Evolutionary conservation across 2,113 vertebrate genomes (phyloP).

Genomic region (Leptocoma aspasia): DNA sequence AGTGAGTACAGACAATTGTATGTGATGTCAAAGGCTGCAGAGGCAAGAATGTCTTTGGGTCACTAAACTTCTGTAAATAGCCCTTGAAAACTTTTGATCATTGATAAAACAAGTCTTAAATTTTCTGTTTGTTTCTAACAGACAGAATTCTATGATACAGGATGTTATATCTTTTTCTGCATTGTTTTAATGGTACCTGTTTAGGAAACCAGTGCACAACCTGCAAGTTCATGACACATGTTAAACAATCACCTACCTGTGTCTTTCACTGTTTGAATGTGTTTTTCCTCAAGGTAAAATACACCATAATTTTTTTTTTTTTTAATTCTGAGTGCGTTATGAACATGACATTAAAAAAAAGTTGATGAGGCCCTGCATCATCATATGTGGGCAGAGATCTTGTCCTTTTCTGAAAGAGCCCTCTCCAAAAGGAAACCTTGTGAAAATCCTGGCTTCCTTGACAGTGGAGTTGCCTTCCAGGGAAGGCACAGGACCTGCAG

Average conservation of each 20-base stretch:
- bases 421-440: neutral
- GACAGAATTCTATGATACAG: neutral
- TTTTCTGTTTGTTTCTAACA: neutral
- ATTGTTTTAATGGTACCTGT: neutral
- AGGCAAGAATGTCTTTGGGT: neutral
- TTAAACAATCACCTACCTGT: neutral
- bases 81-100: neutral
- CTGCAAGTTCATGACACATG: fast-evolving
- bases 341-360: neutral
- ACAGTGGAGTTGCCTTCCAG: neutral
- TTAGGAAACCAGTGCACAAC: neutral
- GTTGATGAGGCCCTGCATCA: neutral
- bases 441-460: neutral
- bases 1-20: neutral
- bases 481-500: neutral
- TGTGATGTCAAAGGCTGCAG: neutral
- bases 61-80: neutral
- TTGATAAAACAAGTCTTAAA: neutral
- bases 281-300: neutral
- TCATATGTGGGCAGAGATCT: neutral
- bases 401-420: neutral
- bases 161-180: neutral
- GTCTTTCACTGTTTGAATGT: neutral
- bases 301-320: neutral
- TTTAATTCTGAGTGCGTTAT: neutral